Evolutionary conservation across 2,888 invertebrate species (phyloP).

Genomic region (Belgica antarctica): DNA sequence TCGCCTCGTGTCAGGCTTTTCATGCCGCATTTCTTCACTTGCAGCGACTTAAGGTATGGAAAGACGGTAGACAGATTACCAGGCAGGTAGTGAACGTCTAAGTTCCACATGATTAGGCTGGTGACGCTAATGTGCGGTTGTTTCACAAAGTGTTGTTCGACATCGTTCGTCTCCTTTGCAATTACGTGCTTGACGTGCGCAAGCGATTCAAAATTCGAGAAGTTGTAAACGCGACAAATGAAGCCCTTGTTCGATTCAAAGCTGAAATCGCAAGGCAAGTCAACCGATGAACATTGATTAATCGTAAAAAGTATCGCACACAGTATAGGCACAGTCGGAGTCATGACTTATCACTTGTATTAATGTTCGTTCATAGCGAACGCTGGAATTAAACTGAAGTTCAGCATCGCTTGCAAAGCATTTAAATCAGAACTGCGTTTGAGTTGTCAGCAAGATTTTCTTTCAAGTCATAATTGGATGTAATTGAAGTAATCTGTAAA

Average conservation of each 20-base stretch:
- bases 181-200: background rate
- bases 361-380: too few relatives aligned
- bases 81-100: background rate
- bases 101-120: slow-evolving; percentile 14
- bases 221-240: background rate
- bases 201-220: background rate
- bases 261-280: slow-evolving; percentile 22
- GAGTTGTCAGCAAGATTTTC: too few relatives aligned
- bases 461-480: too few relatives aligned
- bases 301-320: background rate
- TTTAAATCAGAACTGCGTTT: too few relatives aligned
- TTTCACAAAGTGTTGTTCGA: too few relatives aligned
- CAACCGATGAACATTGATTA: background rate
- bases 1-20: background rate
- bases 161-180: background rate
- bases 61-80: background rate
- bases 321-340: too few relatives aligned
- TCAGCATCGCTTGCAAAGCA: too few relatives aligned
- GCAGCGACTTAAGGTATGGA: slow-evolving; percentile 16
- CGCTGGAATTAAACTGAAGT: too few relatives aligned
- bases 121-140: background rate
- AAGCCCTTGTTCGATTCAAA: slow-evolving; percentile 22
- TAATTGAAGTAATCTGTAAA: too few relatives aligned
- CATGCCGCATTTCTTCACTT: slow-evolving; percentile 29
- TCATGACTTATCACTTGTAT: too few relatives aligned